phyloP scores from a whole-genome alignment of 2,113 vertebrate species.

The Syngnathus scovelli region DNA sequence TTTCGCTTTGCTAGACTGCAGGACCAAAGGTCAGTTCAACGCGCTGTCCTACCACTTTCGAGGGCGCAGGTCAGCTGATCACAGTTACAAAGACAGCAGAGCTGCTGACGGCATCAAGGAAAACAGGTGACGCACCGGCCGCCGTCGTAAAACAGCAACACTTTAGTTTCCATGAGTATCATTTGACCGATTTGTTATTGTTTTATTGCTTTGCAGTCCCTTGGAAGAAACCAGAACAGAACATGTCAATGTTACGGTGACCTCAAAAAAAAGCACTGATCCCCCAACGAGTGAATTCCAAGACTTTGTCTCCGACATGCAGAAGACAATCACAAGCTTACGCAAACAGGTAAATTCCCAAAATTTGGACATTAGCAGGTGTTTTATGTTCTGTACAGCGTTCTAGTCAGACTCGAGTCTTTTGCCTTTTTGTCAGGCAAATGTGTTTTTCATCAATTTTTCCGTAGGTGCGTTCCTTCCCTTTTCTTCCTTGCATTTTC shows the following conservation, averaged over 20 bases:
- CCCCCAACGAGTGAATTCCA: conserved; percentile 79
- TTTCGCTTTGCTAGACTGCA: conserved; percentile 78
- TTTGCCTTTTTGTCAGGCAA: neutral
- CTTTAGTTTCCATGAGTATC: neutral
- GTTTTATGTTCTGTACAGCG: neutral
- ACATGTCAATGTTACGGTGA: conserved; percentile 66
- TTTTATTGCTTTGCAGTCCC: conserved; percentile 55
- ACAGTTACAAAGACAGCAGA: conserved; percentile 80
- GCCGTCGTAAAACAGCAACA: neutral
- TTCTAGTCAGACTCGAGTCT: neutral
- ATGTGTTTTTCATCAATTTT: neutral
- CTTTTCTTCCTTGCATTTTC: neutral
- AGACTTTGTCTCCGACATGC: conserved; percentile 91
- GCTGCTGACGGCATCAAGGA: conserved; percentile 31
- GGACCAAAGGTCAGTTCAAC: conserved; percentile 93
- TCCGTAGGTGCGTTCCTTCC: neutral
- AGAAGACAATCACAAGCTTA: conserved; percentile 90
- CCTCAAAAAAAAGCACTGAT: conserved; percentile 59
- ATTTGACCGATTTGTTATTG: neutral
- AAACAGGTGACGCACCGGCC: neutral
- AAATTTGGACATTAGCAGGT: neutral
- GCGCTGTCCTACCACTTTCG: conserved; percentile 91
- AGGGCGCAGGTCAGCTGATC: conserved; percentile 83
- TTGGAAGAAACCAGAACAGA: conserved; percentile 43
- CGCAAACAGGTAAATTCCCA: conserved; percentile 79